Evolutionary conservation across 2,797 vertebrate genomes (phyloP).

Genomic region (Gambusia yucatana): DNA sequence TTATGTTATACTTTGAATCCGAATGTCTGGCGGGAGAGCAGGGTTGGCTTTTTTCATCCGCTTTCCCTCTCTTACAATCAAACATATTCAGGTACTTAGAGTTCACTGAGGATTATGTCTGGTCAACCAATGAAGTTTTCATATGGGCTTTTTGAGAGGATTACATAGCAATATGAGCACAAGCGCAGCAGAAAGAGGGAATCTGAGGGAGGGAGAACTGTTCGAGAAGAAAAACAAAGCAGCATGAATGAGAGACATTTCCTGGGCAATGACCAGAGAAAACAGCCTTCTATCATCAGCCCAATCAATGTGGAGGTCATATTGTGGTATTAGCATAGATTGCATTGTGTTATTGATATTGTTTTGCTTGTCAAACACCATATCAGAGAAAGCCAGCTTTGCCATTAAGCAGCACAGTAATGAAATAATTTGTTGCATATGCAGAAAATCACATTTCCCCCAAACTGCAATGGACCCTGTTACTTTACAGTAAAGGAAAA

Average conservation of each 20-base stretch:
- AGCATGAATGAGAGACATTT: constrained; percentile 22
- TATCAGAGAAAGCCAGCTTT: neutral
- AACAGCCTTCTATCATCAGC: neutral
- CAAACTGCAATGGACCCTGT: neutral
- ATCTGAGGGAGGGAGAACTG: constrained; percentile 26
- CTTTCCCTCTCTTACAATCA: constrained; percentile 64
- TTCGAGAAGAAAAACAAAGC: constrained; percentile 21
- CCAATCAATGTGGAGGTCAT: neutral
- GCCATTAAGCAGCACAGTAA: neutral
- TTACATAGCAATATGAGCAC: constrained; percentile 63
- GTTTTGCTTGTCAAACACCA: neutral
- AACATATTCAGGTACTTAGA: constrained; percentile 77
- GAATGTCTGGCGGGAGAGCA: constrained; percentile 63
- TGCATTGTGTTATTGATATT: neutral
- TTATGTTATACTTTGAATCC: constrained; percentile 62
- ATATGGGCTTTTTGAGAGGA: constrained; percentile 71
- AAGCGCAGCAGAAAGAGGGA: constrained; percentile 40
- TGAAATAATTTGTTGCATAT: neutral
- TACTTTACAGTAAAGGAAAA: neutral
- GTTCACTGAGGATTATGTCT: constrained; percentile 68
- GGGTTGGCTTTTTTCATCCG: constrained; percentile 39
- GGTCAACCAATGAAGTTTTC: constrained; percentile 72
- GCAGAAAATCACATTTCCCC: neutral
- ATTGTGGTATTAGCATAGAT: constrained; percentile 3
- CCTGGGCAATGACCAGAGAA: neutral